phyloP scores from a whole-genome alignment of 2,888 invertebrate genomes.

The Bellardia bayeri region DNA sequence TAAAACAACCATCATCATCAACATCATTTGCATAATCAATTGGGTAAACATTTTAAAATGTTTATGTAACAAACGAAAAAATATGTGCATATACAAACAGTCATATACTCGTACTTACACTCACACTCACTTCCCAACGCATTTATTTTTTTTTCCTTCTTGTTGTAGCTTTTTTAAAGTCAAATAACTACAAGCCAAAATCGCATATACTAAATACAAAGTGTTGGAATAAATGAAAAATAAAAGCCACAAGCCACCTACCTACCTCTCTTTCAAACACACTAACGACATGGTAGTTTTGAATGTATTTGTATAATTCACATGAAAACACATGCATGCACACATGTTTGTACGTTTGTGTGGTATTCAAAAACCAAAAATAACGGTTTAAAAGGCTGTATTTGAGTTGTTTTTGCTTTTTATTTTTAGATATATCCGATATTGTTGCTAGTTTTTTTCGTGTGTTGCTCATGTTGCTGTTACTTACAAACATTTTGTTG shows the following conservation, averaged over 20 bases:
- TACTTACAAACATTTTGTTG: constrained; percentile 12
- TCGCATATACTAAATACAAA: constrained; percentile 5
- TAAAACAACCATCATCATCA: constrained; percentile 59
- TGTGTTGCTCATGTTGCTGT: constrained; percentile 4
- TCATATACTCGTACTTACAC: neutral
- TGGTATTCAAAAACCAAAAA: constrained; percentile 4
- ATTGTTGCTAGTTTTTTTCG: constrained; percentile 1
- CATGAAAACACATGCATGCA: neutral
- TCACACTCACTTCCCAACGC: constrained; percentile 37
- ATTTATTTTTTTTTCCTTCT: constrained; percentile 8
- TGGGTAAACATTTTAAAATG: constrained; percentile 70
- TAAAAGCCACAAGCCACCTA: constrained; percentile 6
- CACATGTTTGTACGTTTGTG: neutral
- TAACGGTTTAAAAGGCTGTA: constrained; percentile 68
- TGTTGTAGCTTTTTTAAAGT: neutral
- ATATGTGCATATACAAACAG: constrained; percentile 1
- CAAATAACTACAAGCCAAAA: constrained; percentile 38
- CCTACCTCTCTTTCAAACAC: neutral
- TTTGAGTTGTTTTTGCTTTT: constrained; percentile 46
- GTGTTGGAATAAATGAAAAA: neutral
- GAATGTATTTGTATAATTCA: neutral
- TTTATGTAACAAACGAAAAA: constrained; percentile 63
- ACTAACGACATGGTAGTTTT: neutral
- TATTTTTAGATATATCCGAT: constrained; percentile 13
- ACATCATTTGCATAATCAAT: constrained; percentile 73